These are phyloP conservation scores for Empidonax traillii DNA, from an alignment of 2,113 vertebrate genomes.

Conservation along the genomic window DNA sequence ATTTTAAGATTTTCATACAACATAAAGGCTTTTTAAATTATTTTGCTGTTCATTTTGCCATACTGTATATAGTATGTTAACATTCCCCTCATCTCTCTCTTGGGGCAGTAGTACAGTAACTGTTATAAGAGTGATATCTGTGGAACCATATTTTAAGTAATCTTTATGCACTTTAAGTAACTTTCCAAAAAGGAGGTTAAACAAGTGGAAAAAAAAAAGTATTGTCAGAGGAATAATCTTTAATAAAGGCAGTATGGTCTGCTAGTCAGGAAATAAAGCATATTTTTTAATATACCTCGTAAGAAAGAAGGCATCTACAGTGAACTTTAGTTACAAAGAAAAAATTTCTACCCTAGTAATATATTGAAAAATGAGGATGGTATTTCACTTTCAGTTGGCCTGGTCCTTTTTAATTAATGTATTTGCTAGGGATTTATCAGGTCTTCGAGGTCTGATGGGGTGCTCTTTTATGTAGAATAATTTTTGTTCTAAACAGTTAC, in stretches of 20 bases:
- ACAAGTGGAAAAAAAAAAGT: neutral
- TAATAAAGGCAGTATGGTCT: conserved; percentile 20
- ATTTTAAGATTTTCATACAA: neutral
- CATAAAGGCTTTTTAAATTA: neutral
- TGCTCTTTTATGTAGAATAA: neutral
- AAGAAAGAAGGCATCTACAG: neutral
- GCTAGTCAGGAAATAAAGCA: neutral
- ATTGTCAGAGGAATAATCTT: conserved; percentile 19
- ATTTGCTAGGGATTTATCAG: neutral
- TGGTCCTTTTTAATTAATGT: neutral
- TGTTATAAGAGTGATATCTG: neutral
- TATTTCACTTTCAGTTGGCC: neutral
- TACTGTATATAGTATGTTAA: neutral
- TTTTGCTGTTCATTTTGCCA: neutral
- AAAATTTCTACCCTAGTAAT: neutral
- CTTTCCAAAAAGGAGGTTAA: neutral
- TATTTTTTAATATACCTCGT: neutral
- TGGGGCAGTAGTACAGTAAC: neutral
- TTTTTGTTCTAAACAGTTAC: neutral
- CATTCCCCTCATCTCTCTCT: neutral
- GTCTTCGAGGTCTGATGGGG: neutral
- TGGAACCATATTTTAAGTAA: neutral
- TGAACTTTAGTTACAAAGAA: neutral
- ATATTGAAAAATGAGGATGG: neutral
- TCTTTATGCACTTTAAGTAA: neutral